These are phyloP conservation scores for Petaurus breviceps DNA, from an alignment of 2,113 vertebrate species.

Conservation along the genomic window DNA sequence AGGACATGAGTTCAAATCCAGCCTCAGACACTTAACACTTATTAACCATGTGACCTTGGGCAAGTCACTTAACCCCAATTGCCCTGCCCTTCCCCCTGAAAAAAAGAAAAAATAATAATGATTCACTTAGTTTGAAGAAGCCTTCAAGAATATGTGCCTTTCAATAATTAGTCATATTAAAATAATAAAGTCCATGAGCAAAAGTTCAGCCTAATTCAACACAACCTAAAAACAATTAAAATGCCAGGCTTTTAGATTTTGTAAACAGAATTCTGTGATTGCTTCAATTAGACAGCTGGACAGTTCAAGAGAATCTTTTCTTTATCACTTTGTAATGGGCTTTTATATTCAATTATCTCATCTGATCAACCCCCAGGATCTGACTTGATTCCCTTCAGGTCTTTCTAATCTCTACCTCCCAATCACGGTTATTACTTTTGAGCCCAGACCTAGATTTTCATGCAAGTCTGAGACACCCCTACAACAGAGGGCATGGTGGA, in stretches of 20 bases:
- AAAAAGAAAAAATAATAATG: too few species aligned
- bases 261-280: neutral
- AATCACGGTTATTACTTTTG: neutral
- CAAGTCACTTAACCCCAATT: too few species aligned
- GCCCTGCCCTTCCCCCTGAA: too few species aligned
- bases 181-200: neutral
- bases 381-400: neutral
- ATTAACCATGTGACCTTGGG: too few species aligned
- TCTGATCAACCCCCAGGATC: neutral
- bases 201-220: neutral
- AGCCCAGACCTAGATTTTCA: neutral
- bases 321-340: neutral
- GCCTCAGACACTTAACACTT: too few species aligned
- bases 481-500: neutral
- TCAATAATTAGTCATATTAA: conserved; percentile 39
- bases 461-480: neutral
- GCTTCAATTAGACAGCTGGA: neutral
- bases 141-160: neutral
- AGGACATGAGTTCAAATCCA: too few species aligned
- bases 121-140: conserved; percentile 6
- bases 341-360: neutral
- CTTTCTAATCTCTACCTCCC: neutral
- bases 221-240: neutral
- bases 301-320: neutral
- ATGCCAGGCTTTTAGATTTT: neutral